phyloP scores from a whole-genome alignment of 2,888 invertebrate genomes.

The Melieria picta region DNA sequence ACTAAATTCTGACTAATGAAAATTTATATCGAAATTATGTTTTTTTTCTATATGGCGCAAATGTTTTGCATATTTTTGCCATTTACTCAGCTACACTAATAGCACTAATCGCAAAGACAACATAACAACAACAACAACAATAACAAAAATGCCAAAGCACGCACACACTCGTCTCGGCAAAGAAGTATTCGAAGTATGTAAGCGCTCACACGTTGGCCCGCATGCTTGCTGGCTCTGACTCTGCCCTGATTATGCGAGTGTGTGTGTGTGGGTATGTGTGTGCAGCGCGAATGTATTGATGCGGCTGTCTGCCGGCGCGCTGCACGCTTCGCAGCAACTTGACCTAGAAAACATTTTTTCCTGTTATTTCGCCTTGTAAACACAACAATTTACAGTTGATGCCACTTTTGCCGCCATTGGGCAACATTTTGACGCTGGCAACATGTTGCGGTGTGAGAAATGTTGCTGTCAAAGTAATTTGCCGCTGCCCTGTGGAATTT shows the following conservation, averaged over 20 bases:
- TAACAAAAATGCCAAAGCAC: not conserved
- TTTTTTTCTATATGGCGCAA: too few relatives aligned
- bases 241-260: not conserved
- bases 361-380: slow-evolving; percentile 59
- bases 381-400: slow-evolving; percentile 56
- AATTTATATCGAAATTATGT: too few relatives aligned
- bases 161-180: not conserved
- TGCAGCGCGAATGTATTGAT: not conserved
- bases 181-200: not conserved
- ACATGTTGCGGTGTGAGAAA: slow-evolving; percentile 40
- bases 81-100: too few relatives aligned
- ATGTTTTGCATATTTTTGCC: too few relatives aligned
- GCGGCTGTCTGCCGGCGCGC: not conserved
- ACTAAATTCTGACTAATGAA: too few relatives aligned
- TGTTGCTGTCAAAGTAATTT: too few relatives aligned
- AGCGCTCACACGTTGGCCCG: too few relatives aligned
- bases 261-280: slow-evolving; percentile 16
- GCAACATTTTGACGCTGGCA: slow-evolving; percentile 34
- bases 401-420: slow-evolving; percentile 15
- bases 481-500: too few relatives aligned
- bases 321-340: slow-evolving; percentile 54
- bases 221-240: too few relatives aligned
- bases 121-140: not conserved
- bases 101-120: too few relatives aligned
- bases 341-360: slow-evolving; percentile 64